These are phyloP conservation scores for Caenorhabditis sinica DNA, from an alignment of 2,888 invertebrate species.

Conservation along the genomic window DNA sequence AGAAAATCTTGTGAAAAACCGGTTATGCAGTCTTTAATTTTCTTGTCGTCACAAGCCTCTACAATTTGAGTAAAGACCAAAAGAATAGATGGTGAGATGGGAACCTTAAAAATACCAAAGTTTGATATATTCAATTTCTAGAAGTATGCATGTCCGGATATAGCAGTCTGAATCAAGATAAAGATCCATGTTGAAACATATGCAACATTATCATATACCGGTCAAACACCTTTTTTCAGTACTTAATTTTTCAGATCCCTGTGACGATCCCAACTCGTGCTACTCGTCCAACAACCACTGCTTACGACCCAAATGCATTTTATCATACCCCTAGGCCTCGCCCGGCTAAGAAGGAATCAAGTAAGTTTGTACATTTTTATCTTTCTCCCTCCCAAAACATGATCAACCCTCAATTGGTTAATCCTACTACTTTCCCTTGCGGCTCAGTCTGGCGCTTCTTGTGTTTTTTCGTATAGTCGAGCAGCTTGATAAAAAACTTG, in stretches of 20 bases:
- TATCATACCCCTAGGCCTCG: conserved; percentile 74
- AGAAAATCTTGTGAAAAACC: conserved; percentile 15
- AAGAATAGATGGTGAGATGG: background rate
- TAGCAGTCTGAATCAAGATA: too few relatives aligned
- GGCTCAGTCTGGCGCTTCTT: conserved; percentile 17
- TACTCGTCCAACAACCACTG: conserved; percentile 64
- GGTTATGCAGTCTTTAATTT: conserved; percentile 28
- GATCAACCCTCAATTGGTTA: conserved; percentile 23
- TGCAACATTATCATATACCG: too few relatives aligned
- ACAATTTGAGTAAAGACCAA: background rate
- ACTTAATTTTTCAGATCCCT: conserved; percentile 15
- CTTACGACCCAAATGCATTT: conserved; percentile 72
- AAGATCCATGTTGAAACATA: too few relatives aligned
- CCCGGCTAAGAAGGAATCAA: conserved; percentile 70
- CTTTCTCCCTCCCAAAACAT: background rate
- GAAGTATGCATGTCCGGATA: too few relatives aligned
- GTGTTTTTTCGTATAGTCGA: conserved; percentile 44
- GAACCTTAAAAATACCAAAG: background rate
- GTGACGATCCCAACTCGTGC: conserved; percentile 46
- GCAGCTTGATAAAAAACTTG: background rate
- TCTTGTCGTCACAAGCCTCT: background rate
- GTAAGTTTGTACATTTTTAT: conserved; percentile 52
- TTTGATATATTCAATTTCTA: too few relatives aligned
- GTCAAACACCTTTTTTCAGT: too few relatives aligned
- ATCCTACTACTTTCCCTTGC: conserved; percentile 32